phyloP scores from a whole-genome alignment of 1,140 invertebrate species.

The Polypedilum pembai region DNA sequence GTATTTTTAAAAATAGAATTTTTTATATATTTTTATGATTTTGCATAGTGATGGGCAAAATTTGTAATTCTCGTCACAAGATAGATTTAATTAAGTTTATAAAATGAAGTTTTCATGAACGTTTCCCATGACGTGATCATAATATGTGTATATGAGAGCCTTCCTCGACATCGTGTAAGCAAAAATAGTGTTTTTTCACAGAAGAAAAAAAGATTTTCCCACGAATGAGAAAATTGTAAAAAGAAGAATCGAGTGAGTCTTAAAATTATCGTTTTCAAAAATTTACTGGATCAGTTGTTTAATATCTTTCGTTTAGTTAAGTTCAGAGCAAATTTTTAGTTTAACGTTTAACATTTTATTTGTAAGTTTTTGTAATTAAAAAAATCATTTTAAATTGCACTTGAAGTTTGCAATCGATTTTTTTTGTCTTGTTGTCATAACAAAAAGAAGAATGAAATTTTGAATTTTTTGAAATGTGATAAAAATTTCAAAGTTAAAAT shows the following conservation, averaged over 20 bases:
- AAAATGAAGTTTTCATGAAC: background rate
- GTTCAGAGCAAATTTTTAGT: slow-evolving; percentile 25
- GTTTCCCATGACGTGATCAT: background rate
- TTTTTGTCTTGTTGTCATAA: background rate
- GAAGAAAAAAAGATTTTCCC: background rate
- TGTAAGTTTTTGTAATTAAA: background rate
- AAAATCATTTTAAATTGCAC: background rate
- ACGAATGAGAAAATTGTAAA: background rate
- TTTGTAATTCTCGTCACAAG: background rate
- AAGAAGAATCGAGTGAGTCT: background rate
- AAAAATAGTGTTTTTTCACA: slow-evolving; percentile 20
- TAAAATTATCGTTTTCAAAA: slow-evolving; percentile 26
- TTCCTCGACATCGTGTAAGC: background rate
- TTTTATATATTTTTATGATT: slow-evolving; percentile 27
- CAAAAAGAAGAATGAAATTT: background rate
- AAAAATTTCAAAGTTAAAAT: background rate
- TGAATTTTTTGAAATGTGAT: background rate
- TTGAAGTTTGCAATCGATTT: too few relatives aligned
- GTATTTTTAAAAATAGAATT: slow-evolving; percentile 15
- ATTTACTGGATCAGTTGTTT: slow-evolving; percentile 28
- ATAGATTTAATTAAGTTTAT: background rate
- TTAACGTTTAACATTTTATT: slow-evolving; percentile 23
- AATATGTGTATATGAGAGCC: background rate
- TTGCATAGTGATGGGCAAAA: slow-evolving; percentile 23
- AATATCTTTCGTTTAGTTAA: slow-evolving; percentile 28